These are phyloP conservation scores for Euura saliciscinereae DNA, from an alignment of 1,140 invertebrate genomes.

Conservation along the genomic window DNA sequence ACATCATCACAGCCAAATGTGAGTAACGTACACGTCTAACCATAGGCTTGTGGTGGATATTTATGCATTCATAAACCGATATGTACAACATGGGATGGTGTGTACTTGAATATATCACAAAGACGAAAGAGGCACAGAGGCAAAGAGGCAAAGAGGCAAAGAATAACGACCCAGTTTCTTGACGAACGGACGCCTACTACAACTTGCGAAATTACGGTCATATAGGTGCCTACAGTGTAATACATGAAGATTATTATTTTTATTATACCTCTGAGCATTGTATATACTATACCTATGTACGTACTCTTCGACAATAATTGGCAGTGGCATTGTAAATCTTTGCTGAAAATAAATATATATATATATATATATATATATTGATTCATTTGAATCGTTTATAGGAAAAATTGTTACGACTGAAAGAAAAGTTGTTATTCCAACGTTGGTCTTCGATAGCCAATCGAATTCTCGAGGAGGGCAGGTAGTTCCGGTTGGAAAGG, in stretches of 20 bases:
- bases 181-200: too few species aligned
- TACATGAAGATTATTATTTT: too few species aligned
- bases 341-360: too few species aligned
- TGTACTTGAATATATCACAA: background rate
- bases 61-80: too few species aligned
- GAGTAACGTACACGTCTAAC: background rate
- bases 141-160: background rate
- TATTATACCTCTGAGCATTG: too few species aligned
- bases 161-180: slow-evolving; percentile 2
- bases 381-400: background rate
- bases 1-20: background rate
- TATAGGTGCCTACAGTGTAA: too few species aligned
- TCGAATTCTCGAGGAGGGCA: background rate
- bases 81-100: background rate
- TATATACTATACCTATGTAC: too few species aligned
- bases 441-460: background rate
- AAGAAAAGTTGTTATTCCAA: background rate
- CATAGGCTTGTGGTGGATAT: background rate
- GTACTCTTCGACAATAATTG: too few species aligned
- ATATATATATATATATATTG: too few species aligned
- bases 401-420: background rate
- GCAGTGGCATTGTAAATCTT: too few species aligned
- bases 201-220: too few species aligned
- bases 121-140: background rate
- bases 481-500: background rate